phyloP scores from a whole-genome alignment of 1,140 invertebrate genomes.

The Macrotrachela quadricornifera region DNA sequence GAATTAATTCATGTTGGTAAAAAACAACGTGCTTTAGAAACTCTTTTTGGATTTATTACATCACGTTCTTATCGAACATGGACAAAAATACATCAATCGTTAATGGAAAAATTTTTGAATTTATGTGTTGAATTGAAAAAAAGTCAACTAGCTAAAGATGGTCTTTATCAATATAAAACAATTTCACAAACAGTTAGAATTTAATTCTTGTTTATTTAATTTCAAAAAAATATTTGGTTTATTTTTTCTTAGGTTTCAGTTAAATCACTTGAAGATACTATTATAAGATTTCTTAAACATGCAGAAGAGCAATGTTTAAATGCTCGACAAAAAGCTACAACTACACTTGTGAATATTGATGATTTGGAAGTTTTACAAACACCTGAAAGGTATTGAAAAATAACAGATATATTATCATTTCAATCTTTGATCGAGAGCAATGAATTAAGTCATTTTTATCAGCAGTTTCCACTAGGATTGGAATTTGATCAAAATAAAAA shows the following conservation, averaged over 20 bases:
- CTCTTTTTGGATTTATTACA: slow-evolving; percentile 94
- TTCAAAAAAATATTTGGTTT: too few species aligned
- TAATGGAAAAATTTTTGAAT: slow-evolving; percentile 96
- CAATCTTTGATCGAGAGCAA: too few species aligned
- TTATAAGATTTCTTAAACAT: slow-evolving; percentile 69
- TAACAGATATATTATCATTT: too few species aligned
- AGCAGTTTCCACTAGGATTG: too few species aligned
- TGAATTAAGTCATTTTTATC: too few species aligned
- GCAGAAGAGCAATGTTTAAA: slow-evolving; percentile 85
- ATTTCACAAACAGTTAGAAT: slow-evolving; percentile 72
- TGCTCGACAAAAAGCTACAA: slow-evolving; percentile 73
- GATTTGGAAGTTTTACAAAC: slow-evolving; percentile 90
- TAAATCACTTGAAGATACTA: slow-evolving; percentile 75
- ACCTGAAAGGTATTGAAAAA: slow-evolving; percentile 61
- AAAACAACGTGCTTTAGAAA: slow-evolving; percentile 77
- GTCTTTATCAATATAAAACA: slow-evolving; percentile 90
- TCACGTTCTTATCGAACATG: slow-evolving; percentile 83
- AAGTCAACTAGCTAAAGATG: slow-evolving; percentile 92
- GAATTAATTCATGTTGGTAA: slow-evolving; percentile 49
- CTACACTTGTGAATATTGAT: slow-evolving; percentile 72
- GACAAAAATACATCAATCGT: slow-evolving; percentile 86
- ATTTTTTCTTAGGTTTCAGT: slow-evolving; percentile 47
- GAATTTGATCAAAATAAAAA: too few species aligned
- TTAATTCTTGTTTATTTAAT: too few species aligned
- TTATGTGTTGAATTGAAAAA: slow-evolving; percentile 93